These are phyloP conservation scores for Cassiopea andromeda DNA, from an alignment of 30 jellyfish, hydroid and myxozoan species.

Conservation along the genomic window DNA sequence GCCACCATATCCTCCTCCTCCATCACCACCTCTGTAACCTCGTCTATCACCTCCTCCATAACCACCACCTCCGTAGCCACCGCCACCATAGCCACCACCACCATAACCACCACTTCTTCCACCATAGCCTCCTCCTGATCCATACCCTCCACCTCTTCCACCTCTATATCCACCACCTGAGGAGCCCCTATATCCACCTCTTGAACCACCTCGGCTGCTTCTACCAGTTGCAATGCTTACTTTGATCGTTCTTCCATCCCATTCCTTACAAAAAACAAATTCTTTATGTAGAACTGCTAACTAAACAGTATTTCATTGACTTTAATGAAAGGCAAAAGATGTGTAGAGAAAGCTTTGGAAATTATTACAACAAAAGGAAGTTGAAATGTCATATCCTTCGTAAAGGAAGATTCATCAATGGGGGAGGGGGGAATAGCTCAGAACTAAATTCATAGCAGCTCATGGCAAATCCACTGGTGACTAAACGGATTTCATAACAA, in stretches of 20 bases:
- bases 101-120: constrained; percentile 36
- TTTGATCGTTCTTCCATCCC: constrained; percentile 28
- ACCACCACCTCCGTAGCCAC: not conserved
- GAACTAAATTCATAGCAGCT: too few relatives aligned
- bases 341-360: too few relatives aligned
- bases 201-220: constrained; percentile 11
- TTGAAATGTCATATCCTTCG: too few relatives aligned
- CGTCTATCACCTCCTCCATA: constrained; percentile 14
- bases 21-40: constrained; percentile 27
- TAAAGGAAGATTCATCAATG: too few relatives aligned
- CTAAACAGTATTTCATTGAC: too few relatives aligned
- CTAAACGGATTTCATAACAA: too few relatives aligned
- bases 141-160: constrained; percentile 1
- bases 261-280: not conserved
- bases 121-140: constrained; percentile 14
- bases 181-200: constrained; percentile 13
- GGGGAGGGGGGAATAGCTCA: too few relatives aligned
- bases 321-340: too few relatives aligned
- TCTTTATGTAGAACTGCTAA: too few relatives aligned
- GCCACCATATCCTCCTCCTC: constrained; percentile 3
- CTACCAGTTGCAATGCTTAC: constrained; percentile 29
- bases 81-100: not conserved
- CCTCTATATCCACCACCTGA: constrained; percentile 11
- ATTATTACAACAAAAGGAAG: too few relatives aligned
- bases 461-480: too few relatives aligned